A percentile compares a stretch with the other conserved stretches of the same genome.
Evolutionary conservation across 2,113 vertebrate genomes (phyloP).

Genomic region (Probosciger aterrimus): DNA sequence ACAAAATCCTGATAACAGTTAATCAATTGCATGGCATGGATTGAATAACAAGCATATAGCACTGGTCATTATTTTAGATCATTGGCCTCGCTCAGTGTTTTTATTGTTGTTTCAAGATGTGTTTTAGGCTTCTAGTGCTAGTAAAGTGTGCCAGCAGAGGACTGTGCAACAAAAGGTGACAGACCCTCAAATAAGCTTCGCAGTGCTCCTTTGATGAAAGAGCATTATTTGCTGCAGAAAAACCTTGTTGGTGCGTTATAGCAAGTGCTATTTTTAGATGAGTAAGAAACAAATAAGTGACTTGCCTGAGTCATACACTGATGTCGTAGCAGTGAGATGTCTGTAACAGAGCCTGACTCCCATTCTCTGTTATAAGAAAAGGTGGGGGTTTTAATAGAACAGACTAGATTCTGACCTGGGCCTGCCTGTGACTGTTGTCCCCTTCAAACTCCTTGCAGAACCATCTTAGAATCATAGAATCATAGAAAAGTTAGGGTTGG

Average conservation of each 20-base stretch:
- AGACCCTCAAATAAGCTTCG: not conserved
- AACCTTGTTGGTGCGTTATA: not conserved
- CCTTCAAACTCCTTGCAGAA: not conserved
- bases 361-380: not conserved
- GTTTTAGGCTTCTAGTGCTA: not conserved
- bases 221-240: not conserved
- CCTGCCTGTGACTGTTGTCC: not conserved
- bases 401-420: not conserved
- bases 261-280: not conserved
- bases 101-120: not conserved
- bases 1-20: not conserved
- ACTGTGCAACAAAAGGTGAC: not conserved
- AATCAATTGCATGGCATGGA: not conserved
- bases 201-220: not conserved
- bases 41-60: not conserved
- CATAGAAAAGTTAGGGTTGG: too few species aligned
- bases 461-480: too few species aligned
- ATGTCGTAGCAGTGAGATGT: not conserved
- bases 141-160: not conserved
- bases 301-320: not conserved
- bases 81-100: not conserved
- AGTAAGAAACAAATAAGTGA: not conserved
- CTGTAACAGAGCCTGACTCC: not conserved
- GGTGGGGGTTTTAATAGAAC: not conserved
- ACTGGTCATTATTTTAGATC: not conserved